Percentiles rank a stretch among this genome's conserved stretches.
Evolutionary conservation across 2,797 vertebrate genomes (phyloP).

Genomic region (Pipistrellus pipistrellus): DNA sequence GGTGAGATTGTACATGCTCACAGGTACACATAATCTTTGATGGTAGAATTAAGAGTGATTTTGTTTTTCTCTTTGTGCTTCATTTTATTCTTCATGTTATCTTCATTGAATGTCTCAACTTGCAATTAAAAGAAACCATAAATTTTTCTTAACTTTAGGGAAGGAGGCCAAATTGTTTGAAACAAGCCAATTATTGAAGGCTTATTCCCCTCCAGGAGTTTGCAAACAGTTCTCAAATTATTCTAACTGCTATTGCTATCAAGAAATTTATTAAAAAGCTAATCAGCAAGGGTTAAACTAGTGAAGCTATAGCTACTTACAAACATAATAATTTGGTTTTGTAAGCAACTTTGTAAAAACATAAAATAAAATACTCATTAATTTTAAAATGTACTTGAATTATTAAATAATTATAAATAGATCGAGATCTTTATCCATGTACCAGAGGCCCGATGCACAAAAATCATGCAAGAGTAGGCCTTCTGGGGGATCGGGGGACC

Average conservation of each 20-base stretch:
- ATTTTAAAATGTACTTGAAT: conserved; percentile 60
- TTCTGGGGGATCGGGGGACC: no score
- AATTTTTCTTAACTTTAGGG: conserved; percentile 57
- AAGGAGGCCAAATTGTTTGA: conserved; percentile 58
- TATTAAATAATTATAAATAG: conserved; percentile 69
- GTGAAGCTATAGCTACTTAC: neutral
- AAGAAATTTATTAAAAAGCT: conserved; percentile 67
- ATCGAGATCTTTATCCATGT: conserved; percentile 28
- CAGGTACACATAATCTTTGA: neutral
- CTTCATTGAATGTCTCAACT: conserved; percentile 38
- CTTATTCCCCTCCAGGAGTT: conserved; percentile 24
- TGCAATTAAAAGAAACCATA: conserved; percentile 67
- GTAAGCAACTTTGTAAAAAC: conserved; percentile 59
- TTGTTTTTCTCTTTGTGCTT: neutral
- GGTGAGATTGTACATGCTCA: neutral
- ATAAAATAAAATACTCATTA: conserved; percentile 67
- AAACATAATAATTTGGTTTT: conserved; percentile 62
- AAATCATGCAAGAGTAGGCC: no score
- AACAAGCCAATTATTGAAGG: conserved; percentile 58
- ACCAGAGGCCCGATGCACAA: neutral
- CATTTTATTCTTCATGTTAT: conserved; percentile 61
- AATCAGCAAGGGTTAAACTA: conserved; percentile 72
- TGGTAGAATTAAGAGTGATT: neutral
- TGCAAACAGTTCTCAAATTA: conserved; percentile 62
- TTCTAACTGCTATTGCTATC: conserved; percentile 43